Evolutionary conservation across 1,140 invertebrate species (phyloP).

Genomic region (Belonocnema kinseyi): DNA sequence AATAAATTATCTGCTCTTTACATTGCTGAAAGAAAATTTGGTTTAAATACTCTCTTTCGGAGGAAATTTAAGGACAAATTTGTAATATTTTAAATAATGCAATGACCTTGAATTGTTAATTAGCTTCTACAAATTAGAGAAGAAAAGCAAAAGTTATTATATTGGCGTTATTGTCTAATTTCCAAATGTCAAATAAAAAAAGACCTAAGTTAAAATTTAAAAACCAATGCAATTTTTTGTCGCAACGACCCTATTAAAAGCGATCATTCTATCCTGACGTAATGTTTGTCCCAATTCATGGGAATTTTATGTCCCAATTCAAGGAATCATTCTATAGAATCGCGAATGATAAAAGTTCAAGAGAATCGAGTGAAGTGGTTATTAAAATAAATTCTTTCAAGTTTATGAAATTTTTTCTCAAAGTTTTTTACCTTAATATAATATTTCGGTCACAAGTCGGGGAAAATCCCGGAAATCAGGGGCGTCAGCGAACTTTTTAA

Average conservation of each 20-base stretch:
- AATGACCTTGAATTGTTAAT: too few relatives aligned
- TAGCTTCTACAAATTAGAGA: too few relatives aligned
- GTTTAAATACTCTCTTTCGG: too few relatives aligned
- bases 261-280: not conserved
- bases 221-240: not conserved
- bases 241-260: not conserved
- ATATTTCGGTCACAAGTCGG: not conserved
- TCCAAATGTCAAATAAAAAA: too few relatives aligned
- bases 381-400: conserved; percentile 4
- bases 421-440: not conserved
- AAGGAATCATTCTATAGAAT: not conserved
- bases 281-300: not conserved
- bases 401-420: not conserved
- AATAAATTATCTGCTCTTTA: too few relatives aligned
- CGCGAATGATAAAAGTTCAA: not conserved
- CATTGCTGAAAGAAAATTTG: too few relatives aligned
- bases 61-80: too few relatives aligned
- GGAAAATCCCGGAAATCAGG: too few relatives aligned
- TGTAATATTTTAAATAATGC: too few relatives aligned
- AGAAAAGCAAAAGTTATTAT: too few relatives aligned
- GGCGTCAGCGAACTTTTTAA: too few relatives aligned
- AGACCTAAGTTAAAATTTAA: not conserved
- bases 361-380: conserved; percentile 10
- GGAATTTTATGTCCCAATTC: not conserved
- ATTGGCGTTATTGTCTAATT: too few relatives aligned